Conservation (phyloP, 2,888 invertebrate genomes). For the Lepidonotus clava region DNA sequence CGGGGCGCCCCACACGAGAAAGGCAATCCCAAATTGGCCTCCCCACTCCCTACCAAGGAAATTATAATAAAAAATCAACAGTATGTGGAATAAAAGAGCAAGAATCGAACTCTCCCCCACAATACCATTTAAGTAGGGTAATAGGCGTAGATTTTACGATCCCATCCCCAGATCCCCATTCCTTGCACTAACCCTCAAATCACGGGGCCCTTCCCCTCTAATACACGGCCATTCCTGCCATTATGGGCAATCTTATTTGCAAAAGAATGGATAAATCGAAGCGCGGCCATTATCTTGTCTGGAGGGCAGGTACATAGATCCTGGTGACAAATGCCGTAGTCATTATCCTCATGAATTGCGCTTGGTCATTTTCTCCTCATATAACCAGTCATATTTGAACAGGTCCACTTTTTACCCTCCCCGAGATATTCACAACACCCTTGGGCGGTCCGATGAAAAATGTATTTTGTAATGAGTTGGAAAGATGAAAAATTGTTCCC, state of each 20-base stretch:
- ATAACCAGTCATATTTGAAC: background rate
- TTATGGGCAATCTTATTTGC: constrained; percentile 12
- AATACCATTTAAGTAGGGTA: background rate
- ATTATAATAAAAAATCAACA: background rate
- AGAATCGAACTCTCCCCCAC: background rate
- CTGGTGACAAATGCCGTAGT: background rate
- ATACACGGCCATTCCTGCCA: background rate
- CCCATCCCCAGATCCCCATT: background rate
- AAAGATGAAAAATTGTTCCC: background rate
- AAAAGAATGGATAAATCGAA: background rate
- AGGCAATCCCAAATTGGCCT: background rate
- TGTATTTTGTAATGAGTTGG: constrained; percentile 8
- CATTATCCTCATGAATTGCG: background rate
- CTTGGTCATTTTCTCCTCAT: background rate
- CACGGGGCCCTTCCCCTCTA: background rate
- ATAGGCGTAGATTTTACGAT: background rate
- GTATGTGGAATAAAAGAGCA: background rate
- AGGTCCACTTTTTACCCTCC: background rate
- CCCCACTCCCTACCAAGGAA: background rate
- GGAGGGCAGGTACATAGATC: background rate
- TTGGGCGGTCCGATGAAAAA: background rate
- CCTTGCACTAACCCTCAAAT: background rate
- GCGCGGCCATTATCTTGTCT: background rate
- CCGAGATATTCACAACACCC: background rate
- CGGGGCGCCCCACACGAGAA: background rate